phyloP scores from a whole-genome alignment of 2,888 invertebrate species.

The Caenorhabditis angaria region DNA sequence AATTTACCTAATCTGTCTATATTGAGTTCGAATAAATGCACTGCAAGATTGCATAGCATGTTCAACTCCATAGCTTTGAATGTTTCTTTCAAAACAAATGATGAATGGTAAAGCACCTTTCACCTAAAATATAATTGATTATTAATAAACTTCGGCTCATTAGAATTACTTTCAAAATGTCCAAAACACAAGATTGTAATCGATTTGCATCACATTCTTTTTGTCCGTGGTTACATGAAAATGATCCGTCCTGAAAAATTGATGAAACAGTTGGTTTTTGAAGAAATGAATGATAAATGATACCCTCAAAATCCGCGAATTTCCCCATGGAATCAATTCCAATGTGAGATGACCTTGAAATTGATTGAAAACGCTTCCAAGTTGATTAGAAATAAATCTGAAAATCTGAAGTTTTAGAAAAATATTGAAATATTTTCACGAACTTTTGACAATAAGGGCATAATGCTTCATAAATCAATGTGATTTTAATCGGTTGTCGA shows the following conservation, averaged over 20 bases:
- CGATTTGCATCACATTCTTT: slow-evolving; percentile 71
- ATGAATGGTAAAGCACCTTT: slow-evolving; percentile 65
- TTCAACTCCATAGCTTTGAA: slow-evolving; percentile 59
- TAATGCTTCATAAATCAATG: slow-evolving; percentile 69
- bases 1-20: slow-evolving; percentile 62
- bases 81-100: slow-evolving; percentile 59
- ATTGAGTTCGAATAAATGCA: slow-evolving; percentile 65
- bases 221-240: slow-evolving; percentile 71
- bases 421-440: neutral
- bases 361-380: slow-evolving; percentile 65
- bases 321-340: slow-evolving; percentile 71
- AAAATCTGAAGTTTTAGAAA: neutral
- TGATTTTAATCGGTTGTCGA: slow-evolving; percentile 64
- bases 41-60: slow-evolving; percentile 64
- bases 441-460: slow-evolving; percentile 70
- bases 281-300: slow-evolving; percentile 6
- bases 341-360: slow-evolving; percentile 65
- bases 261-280: neutral
- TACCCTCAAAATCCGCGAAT: slow-evolving; percentile 65
- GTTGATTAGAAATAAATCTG: slow-evolving; percentile 69
- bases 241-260: slow-evolving; percentile 67
- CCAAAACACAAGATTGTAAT: slow-evolving; percentile 68
- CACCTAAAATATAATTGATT: slow-evolving; percentile 49
- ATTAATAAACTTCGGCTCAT: neutral
- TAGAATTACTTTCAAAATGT: slow-evolving; percentile 54